phyloP scores from a whole-genome alignment of 2,113 vertebrate genomes.

The Tyrannus savana region DNA sequence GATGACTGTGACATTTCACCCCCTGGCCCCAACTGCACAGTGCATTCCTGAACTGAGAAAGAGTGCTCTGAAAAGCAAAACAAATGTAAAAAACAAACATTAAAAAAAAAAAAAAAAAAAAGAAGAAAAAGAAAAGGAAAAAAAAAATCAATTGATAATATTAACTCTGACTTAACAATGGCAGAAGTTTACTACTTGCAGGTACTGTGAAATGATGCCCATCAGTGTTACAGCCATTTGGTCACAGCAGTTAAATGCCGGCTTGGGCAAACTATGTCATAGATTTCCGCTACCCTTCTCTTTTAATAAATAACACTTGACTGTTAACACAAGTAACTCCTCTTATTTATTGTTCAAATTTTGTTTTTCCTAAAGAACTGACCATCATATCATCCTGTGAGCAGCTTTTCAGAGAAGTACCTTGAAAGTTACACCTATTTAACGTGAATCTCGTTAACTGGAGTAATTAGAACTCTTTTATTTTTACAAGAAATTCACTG shows the following conservation, averaged over 20 bases:
- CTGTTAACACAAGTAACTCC: slow-evolving; percentile 95
- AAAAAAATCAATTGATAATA: slow-evolving; percentile 73
- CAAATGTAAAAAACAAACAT: slow-evolving; percentile 44
- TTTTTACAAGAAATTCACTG: slow-evolving; percentile 87
- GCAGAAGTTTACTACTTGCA: slow-evolving; percentile 83
- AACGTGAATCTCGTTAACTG: slow-evolving; percentile 96
- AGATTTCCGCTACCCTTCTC: slow-evolving; percentile 89
- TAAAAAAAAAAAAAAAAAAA: slow-evolving; percentile 21
- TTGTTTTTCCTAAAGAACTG: slow-evolving; percentile 79
- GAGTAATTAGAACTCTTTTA: slow-evolving; percentile 91
- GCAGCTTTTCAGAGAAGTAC: slow-evolving; percentile 89
- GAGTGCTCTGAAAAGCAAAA: slow-evolving; percentile 65
- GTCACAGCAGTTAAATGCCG: slow-evolving; percentile 82
- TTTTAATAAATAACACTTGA: slow-evolving; percentile 94
- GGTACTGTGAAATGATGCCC: slow-evolving; percentile 94
- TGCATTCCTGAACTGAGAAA: slow-evolving; percentile 57
- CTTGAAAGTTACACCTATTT: slow-evolving; percentile 92
- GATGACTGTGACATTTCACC: slow-evolving; percentile 69
- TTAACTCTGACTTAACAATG: slow-evolving; percentile 84
- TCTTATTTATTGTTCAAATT: slow-evolving; percentile 98
- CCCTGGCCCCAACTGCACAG: slow-evolving; percentile 54
- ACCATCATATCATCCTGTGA: slow-evolving; percentile 80
- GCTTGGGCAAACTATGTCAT: slow-evolving; percentile 79
- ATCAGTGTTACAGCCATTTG: slow-evolving; percentile 90
- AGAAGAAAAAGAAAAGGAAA: not conserved